Conservation (phyloP, 2,797 vertebrate species). For the Microctenopoma stevenorrisi region DNA sequence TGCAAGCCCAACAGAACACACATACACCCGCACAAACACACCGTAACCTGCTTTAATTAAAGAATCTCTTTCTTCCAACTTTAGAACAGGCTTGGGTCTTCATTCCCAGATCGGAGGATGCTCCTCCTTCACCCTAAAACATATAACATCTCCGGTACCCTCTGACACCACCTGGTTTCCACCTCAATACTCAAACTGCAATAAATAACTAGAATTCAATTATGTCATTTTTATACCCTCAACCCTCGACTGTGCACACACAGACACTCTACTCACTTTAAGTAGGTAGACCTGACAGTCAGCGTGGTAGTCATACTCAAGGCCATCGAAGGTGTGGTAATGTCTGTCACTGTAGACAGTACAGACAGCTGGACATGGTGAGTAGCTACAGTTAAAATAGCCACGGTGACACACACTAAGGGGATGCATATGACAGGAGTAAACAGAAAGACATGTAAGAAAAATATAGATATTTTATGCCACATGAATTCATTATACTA, state of each 20-base stretch:
- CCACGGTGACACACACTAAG: slow-evolving; percentile 92
- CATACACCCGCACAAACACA: slow-evolving; percentile 56
- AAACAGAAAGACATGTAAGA: slow-evolving; percentile 2
- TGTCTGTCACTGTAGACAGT: slow-evolving; percentile 96
- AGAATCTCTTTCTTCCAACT: slow-evolving; percentile 84
- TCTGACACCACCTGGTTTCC: slow-evolving; percentile 7
- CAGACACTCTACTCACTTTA: slow-evolving; percentile 84
- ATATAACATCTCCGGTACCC: slow-evolving; percentile 10
- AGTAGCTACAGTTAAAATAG: slow-evolving; percentile 94
- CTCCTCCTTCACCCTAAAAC: slow-evolving; percentile 32
- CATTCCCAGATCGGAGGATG: slow-evolving; percentile 75
- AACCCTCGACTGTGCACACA: background rate
- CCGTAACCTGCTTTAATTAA: slow-evolving; percentile 88
- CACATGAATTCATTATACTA: background rate
- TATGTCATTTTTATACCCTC: background rate
- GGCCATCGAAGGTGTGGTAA: slow-evolving; percentile 96
- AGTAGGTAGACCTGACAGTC: slow-evolving; percentile 96
- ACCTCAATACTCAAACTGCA: slow-evolving; percentile 15
- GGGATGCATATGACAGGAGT: slow-evolving; percentile 31
- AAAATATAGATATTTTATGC: background rate
- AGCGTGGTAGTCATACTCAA: slow-evolving; percentile 96
- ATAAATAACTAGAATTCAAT: background rate
- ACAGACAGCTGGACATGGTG: slow-evolving; percentile 95
- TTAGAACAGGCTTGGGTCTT: slow-evolving; percentile 76
- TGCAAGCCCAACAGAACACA: slow-evolving; percentile 50